These are phyloP conservation scores for Porphyrio hochstetteri DNA, from an alignment of 2,113 vertebrate genomes.

Conservation along the genomic window DNA sequence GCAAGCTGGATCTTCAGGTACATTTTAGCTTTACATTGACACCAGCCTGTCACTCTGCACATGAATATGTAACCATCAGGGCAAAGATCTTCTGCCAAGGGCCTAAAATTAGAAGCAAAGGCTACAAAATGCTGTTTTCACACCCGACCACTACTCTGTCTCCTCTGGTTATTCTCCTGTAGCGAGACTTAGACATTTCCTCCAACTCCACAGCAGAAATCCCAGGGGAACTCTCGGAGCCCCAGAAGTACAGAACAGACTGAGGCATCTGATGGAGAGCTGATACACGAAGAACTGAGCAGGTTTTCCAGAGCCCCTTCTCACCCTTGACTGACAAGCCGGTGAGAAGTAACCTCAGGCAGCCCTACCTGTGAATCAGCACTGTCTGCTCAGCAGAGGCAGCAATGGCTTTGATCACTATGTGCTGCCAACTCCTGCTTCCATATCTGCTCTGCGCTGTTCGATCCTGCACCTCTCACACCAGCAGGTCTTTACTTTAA, in stretches of 20 bases:
- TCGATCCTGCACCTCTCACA: background rate
- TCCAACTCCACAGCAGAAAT: background rate
- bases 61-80: background rate
- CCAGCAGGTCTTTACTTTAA: background rate
- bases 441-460: background rate
- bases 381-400: background rate
- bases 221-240: background rate
- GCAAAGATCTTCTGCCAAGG: background rate
- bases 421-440: background rate
- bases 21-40: background rate
- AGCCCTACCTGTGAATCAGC: background rate
- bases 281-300: background rate
- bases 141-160: background rate
- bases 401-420: background rate
- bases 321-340: background rate
- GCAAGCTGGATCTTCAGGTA: background rate
- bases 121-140: background rate
- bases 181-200: background rate
- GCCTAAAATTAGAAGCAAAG: slow-evolving; percentile 20
- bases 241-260: background rate
- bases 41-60: background rate
- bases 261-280: background rate
- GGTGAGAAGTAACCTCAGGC: background rate
- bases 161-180: background rate
- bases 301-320: background rate